Conservation (phyloP, 2,113 vertebrate species). For the Alligator mississippiensis region DNA sequence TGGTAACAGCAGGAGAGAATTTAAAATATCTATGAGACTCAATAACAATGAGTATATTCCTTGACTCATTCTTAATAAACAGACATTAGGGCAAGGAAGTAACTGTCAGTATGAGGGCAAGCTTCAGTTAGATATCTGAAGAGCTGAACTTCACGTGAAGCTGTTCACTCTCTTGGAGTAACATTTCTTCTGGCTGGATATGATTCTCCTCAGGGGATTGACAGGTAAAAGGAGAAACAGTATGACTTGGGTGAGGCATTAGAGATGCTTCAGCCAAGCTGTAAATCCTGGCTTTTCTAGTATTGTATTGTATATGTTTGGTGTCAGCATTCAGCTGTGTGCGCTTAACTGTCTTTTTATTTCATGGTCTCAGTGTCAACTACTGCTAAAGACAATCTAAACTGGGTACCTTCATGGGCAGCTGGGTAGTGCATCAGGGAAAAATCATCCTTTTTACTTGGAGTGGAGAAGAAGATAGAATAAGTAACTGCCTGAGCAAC, state of each 20-base stretch:
- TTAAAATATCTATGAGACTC: not conserved
- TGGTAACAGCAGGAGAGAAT: not conserved
- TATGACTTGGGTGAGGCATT: not conserved
- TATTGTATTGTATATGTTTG: not conserved
- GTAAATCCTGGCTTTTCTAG: not conserved
- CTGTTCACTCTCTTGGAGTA: not conserved
- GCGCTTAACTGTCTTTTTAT: not conserved
- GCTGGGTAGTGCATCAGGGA: constrained; percentile 24
- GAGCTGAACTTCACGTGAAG: not conserved
- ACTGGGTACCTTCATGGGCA: constrained; percentile 45
- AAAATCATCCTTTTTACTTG: not conserved
- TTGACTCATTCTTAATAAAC: not conserved
- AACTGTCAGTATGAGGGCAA: not conserved
- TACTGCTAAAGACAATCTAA: constrained; percentile 37
- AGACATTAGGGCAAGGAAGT: not conserved
- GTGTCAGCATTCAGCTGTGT: not conserved
- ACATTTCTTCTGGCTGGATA: not conserved
- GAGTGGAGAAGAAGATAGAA: not conserved
- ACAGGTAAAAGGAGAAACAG: not conserved
- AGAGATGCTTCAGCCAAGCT: not conserved
- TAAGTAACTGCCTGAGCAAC: not conserved
- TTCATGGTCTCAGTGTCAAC: constrained; percentile 33
- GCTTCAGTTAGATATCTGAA: not conserved
- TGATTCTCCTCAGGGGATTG: not conserved
- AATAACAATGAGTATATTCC: not conserved